Percentiles rank a stretch among this genome's conserved stretches.
Evolutionary conservation across 2,113 vertebrate species (phyloP).

Genomic region (Rhinopomastus cyanomelas): DNA sequence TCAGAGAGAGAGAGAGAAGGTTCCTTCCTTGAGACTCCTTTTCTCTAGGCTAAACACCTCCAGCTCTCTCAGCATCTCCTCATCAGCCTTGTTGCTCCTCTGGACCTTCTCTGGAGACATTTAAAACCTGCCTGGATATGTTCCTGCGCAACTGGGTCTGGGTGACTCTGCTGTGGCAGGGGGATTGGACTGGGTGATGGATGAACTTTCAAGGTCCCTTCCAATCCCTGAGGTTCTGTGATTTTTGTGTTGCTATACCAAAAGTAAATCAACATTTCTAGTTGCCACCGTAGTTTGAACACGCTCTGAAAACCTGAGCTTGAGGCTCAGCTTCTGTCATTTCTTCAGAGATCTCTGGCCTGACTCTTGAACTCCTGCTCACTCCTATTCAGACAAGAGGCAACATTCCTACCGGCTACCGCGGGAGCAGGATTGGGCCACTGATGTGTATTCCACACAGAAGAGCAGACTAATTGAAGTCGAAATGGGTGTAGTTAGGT

Average conservation of each 20-base stretch:
- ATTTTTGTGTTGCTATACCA: not conserved
- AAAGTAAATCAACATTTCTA: not conserved
- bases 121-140: no score
- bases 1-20: no score
- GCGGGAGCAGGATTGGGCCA: not conserved
- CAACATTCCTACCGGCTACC: not conserved
- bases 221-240: no score
- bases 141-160: no score
- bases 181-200: no score
- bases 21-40: no score
- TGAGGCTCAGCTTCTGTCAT: conserved; percentile 25
- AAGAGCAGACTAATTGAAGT: conserved; percentile 25
- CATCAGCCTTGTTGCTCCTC: no score
- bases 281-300: not conserved
- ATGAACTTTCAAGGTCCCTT: no score
- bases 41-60: no score
- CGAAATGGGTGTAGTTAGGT: not conserved
- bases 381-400: not conserved
- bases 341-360: not conserved
- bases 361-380: conserved; percentile 10
- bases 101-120: no score
- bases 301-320: not conserved
- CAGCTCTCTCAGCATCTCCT: no score
- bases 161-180: no score
- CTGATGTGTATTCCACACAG: not conserved